phyloP scores from a whole-genome alignment of 2,797 vertebrate species.

The Synanceia verrucosa region DNA sequence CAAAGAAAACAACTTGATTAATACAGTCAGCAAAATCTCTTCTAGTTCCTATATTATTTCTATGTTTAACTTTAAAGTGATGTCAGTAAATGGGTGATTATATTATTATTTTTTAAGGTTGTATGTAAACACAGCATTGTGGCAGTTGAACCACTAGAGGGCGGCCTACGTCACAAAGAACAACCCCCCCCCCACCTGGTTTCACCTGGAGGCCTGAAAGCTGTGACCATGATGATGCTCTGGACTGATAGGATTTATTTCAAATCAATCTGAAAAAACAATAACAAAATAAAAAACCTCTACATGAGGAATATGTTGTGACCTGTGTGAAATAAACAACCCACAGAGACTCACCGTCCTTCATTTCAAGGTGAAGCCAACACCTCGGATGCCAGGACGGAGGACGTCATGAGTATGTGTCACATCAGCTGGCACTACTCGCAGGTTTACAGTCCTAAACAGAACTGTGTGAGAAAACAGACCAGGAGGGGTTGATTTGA shows the following conservation, averaged over 20 bases:
- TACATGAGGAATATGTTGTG: neutral
- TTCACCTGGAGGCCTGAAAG: conserved; percentile 9
- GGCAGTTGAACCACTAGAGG: conserved; percentile 32
- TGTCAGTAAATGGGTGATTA: neutral
- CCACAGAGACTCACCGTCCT: neutral
- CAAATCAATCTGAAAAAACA: neutral
- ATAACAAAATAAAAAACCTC: too few species aligned
- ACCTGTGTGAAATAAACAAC: neutral
- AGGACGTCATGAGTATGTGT: conserved; percentile 30
- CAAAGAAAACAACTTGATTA: too few species aligned
- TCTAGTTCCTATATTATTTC: neutral
- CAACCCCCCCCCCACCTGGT: neutral
- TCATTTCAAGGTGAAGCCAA: conserved; percentile 45
- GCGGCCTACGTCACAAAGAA: neutral
- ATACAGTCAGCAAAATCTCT: too few species aligned
- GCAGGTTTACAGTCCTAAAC: conserved; percentile 2
- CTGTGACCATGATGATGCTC: neutral
- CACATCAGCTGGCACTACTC: conserved; percentile 22
- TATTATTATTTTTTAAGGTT: neutral
- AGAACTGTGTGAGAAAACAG: conserved; percentile 7
- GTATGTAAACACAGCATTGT: neutral
- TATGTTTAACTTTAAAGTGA: neutral
- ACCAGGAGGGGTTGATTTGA: neutral
- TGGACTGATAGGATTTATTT: neutral
- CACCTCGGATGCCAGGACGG: conserved; percentile 12